Base-by-base conservation (phyloP, 2,113 vertebrate species). In the Xiphias gladius region DNA sequence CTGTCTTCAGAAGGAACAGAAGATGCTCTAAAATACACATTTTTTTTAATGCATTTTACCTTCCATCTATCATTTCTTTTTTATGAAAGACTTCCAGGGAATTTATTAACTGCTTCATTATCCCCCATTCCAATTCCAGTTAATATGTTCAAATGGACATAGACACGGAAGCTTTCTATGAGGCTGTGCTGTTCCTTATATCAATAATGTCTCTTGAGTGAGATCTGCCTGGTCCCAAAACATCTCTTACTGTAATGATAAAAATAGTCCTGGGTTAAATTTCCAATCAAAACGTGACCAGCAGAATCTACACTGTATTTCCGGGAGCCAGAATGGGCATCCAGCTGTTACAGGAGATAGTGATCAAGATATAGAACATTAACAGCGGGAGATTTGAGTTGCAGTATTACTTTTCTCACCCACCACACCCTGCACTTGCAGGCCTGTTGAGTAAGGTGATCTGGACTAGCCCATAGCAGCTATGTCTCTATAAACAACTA, bases 401-500 rank as follows among this genome's bases (percentile, higher is more conserved):
- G 73, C 41, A 37, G 43, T 88, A 82, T 92, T 86, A 79, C 86
- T 91, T 94, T 95, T 84, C 89, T 88, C 68, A 64, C 75, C 76
- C 73, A 41, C 91, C 91, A 86, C 93, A 64, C 84, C 92, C 89
- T 68, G 52, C 62, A 0, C 85, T 73, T 72, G n/a, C 82, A 71
- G 89, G 80, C 86, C 67, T 85, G 84, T 76, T 71, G 68, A 75
- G 95, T 94, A 95, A 95, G 88, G 76, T 74, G 94, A 95, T 95
- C 94, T 84, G 73, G 92, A 90, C 94, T 61, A 93, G 91, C 95
- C 95, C 91, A 87, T 3, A 7, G 76, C 84, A 91, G 92, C 93
- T 90, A 95, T 94, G 93, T 87, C 54, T 76, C n/a, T 75, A 85
- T 90, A 82, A 91, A 82, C 86, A 58, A 28, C 88, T 58, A 79